Percentiles rank a stretch among this genome's conserved stretches.
Conservation (phyloP, 2,888 invertebrate species). For the Nudaria mundana region DNA sequence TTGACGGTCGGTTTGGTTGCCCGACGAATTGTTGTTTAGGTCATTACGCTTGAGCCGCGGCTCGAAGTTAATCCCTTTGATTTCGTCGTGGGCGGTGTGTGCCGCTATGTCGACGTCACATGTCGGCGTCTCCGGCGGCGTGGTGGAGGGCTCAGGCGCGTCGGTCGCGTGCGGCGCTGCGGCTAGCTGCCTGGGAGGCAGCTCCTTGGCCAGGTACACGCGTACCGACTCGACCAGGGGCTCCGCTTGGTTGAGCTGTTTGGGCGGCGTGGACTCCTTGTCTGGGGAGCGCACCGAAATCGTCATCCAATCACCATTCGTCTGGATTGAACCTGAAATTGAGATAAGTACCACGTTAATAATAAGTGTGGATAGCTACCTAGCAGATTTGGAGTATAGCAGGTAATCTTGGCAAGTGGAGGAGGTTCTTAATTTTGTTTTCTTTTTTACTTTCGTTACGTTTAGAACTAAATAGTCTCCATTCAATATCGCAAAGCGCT, state of each 20-base stretch:
- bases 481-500: too few species aligned
- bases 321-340: constrained; percentile 71
- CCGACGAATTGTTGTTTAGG: constrained; percentile 75
- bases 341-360: constrained; percentile 23
- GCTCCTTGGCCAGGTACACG: constrained; percentile 69
- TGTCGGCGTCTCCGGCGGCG: constrained; percentile 35
- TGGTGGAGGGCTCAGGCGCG: constrained; percentile 26
- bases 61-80: constrained; percentile 74
- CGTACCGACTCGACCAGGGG: constrained; percentile 75
- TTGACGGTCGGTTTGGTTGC: constrained; percentile 37
- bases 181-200: constrained; percentile 62
- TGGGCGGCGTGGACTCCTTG: constrained; percentile 64
- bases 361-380: neutral
- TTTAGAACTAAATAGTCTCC: too few species aligned
- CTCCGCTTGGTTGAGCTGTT: constrained; percentile 68
- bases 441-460: too few species aligned
- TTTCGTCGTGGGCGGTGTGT: constrained; percentile 66
- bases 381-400: too few species aligned
- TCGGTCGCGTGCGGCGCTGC: constrained; percentile 41
- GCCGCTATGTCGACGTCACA: constrained; percentile 70
- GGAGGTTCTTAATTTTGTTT: too few species aligned
- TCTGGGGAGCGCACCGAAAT: constrained; percentile 70
- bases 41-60: constrained; percentile 71
- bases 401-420: too few species aligned
- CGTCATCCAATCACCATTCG: constrained; percentile 79